Base-by-base conservation (phyloP, 37 sponge, comb jelly and placozoan genomes). In the Petrosia ficiformis region DNA sequence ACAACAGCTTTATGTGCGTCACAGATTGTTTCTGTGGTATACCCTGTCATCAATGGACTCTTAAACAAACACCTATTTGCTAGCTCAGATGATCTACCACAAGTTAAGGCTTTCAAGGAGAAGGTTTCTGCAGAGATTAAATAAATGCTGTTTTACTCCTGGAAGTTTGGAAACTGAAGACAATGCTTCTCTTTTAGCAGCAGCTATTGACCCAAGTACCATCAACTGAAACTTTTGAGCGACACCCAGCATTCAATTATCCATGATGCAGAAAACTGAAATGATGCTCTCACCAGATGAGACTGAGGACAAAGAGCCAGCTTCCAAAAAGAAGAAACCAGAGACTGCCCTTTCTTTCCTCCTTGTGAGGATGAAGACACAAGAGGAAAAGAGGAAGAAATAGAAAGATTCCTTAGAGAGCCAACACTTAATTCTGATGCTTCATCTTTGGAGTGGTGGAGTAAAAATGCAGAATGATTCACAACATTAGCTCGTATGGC, bases 41-140 rank as follows among this genome's bases (percentile, higher is more conserved):
- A 68, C 70, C 79, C 79, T 39, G 79, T 78, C 28, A 33, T 78
- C 30, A 68, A 78, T 77, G 43, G 77, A 16, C 77, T 77, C 21
- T 38, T 77, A 28, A 37, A 40, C 19, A 64, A 77, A 52, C 67
- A 77, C 42, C 42, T 77, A 10, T 26, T 39, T 29, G 30, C 29
- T 39, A 39, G 19, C 16, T 65, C 64, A 40, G 39, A 39, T 64
- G 77, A 77, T 44, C 44, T 77, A 36, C 42, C 66, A 42, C 67
- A 65, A 65, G 77, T 77, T 34, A 33, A 65, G 39, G 31, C 30
- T 42, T 77, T 77, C 77, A 64, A 77, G 42, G 42, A 65, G 42
- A 42, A 19, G 22, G 77, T 77, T 22, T 33, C 66, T 28, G 22
- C 3, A 64, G 77, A 77, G 30, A 26, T 77, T n/a, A n/a, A n/a